Conservation (phyloP, 2,888 invertebrate genomes). For the Leptothorax acervorum region DNA sequence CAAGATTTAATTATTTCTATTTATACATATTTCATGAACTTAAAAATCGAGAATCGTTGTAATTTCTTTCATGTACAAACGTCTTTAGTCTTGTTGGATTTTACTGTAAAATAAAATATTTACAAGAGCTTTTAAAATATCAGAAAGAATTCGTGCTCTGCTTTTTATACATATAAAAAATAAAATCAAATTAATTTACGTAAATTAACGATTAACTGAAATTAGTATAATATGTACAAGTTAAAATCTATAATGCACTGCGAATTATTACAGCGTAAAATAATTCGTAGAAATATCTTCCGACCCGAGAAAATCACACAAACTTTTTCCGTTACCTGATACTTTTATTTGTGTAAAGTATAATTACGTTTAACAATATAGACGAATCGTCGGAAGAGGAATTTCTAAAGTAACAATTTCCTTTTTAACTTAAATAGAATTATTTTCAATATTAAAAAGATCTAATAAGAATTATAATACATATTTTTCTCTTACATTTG, state of each 20-base stretch:
- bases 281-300: neutral
- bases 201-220: neutral
- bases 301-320: neutral
- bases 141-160: neutral
- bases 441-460: neutral
- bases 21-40: neutral
- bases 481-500: neutral
- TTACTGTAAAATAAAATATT: neutral
- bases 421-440: neutral
- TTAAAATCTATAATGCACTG: neutral
- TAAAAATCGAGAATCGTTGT: neutral
- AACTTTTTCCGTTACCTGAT: neutral
- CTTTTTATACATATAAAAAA: neutral
- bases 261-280: neutral
- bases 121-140: neutral
- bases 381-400: neutral
- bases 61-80: neutral
- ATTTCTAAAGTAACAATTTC: neutral
- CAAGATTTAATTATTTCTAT: constrained; percentile 8
- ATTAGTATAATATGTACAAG: neutral
- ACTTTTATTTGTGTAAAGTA: too few species aligned
- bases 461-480: too few species aligned
- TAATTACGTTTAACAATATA: neutral
- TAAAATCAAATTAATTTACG: neutral
- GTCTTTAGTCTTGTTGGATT: neutral